Percentiles rank a stretch among this genome's conserved stretches.
Evolutionary conservation across 2,888 invertebrate genomes (phyloP).

Genomic region (Lochmaea crataegi): DNA sequence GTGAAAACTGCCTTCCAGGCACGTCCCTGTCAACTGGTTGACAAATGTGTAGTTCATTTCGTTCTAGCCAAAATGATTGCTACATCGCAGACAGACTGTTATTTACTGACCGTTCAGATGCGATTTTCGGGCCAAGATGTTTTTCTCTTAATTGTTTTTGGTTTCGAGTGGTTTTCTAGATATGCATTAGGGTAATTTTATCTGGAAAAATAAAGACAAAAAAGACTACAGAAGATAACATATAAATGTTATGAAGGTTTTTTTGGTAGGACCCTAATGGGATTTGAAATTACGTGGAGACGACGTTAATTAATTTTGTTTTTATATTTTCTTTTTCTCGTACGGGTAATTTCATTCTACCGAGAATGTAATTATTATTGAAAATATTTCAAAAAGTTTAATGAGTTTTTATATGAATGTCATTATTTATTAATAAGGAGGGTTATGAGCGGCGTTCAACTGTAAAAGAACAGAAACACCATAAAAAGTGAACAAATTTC

Average conservation of each 20-base stretch:
- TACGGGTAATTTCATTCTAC: too few species aligned
- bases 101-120: constrained; percentile 41
- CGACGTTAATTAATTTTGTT: too few species aligned
- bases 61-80: constrained; percentile 43
- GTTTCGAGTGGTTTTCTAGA: constrained; percentile 13
- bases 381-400: too few species aligned
- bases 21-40: constrained; percentile 48
- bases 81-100: constrained; percentile 50
- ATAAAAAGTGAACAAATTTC: too few species aligned
- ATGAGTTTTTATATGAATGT: too few species aligned
- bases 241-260: neutral
- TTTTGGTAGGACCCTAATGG: neutral
- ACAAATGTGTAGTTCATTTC: constrained; percentile 49
- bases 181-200: constrained; percentile 16
- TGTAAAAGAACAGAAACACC: too few species aligned
- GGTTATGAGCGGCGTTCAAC: too few species aligned
- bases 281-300: too few species aligned
- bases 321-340: too few species aligned
- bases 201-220: neutral
- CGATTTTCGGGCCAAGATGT: constrained; percentile 44
- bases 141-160: constrained; percentile 31
- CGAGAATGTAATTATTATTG: too few species aligned
- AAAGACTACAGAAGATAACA: neutral
- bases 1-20: constrained; percentile 43
- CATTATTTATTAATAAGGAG: too few species aligned